These are phyloP conservation scores for Hedychridium roseum DNA, from an alignment of 2,888 invertebrate genomes.

Conservation along the genomic window DNA sequence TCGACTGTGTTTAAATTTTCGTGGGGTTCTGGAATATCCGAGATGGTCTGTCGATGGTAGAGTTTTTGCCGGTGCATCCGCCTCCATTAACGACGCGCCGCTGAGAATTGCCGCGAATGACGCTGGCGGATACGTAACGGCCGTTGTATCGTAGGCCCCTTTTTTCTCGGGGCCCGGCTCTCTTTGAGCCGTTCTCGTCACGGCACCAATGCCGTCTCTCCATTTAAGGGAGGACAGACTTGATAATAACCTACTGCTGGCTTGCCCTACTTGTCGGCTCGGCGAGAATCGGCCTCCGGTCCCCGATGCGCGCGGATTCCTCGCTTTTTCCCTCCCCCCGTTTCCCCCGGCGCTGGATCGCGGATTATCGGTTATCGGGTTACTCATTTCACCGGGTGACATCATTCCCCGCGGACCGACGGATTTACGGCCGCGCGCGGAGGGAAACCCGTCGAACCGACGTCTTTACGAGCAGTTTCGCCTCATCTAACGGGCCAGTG, in stretches of 20 bases:
- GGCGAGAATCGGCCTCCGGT: constrained; percentile 29
- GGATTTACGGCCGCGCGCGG: background rate
- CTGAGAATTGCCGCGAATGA: too few species aligned
- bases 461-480: too few species aligned
- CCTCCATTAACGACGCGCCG: too few species aligned
- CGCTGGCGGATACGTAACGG: too few species aligned
- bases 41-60: too few species aligned
- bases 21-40: too few species aligned
- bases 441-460: too few species aligned
- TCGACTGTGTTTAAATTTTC: too few species aligned
- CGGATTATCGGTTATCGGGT: constrained; percentile 38
- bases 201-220: constrained; percentile 42
- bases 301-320: constrained; percentile 11
- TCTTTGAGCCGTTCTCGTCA: constrained; percentile 22
- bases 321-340: constrained; percentile 6
- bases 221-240: constrained; percentile 43
- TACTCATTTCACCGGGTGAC: constrained; percentile 36
- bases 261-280: constrained; percentile 37
- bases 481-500: too few species aligned
- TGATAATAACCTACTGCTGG: constrained; percentile 44
- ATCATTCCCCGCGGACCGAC: constrained; percentile 14
- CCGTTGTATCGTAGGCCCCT: too few species aligned
- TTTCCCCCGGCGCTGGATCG: too few species aligned
- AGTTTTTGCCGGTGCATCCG: too few species aligned
- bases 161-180: background rate